These are phyloP conservation scores for Eunapius fragilis DNA, from an alignment of 37 sponge, comb jelly and placozoan species.

Conservation along the genomic window DNA sequence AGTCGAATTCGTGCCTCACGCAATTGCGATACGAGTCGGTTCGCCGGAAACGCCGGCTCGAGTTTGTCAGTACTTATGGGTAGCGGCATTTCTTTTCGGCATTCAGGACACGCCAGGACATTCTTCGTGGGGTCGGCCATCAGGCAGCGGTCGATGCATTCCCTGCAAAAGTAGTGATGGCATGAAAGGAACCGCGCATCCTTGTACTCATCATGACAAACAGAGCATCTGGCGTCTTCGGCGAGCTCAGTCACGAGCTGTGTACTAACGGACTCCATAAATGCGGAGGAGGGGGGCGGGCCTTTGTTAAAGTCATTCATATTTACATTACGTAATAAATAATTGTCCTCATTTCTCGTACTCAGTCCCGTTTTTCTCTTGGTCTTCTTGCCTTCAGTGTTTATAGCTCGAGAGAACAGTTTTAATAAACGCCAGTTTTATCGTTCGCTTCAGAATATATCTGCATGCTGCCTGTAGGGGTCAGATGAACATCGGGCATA, in stretches of 20 bases:
- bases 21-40: background rate
- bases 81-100: background rate
- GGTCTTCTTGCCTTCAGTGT: no score
- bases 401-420: no score
- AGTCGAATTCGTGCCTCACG: background rate
- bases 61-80: background rate
- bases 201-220: conserved; percentile 12
- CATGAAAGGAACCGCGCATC: conserved; percentile 26
- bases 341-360: no score
- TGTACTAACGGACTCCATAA: no score
- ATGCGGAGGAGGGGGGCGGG: no score
- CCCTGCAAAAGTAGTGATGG: conserved; percentile 35
- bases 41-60: background rate
- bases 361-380: no score
- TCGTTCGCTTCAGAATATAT: no score
- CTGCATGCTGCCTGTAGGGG: no score
- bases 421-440: no score
- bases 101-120: background rate
- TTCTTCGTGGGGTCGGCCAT: background rate
- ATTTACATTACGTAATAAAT: no score
- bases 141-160: background rate
- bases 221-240: conserved; percentile 11
- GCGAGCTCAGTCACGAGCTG: background rate
- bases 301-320: no score
- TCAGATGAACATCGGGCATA: no score